phyloP scores from a whole-genome alignment of 2,113 vertebrate species.

The Chascanopsetta lugubris region DNA sequence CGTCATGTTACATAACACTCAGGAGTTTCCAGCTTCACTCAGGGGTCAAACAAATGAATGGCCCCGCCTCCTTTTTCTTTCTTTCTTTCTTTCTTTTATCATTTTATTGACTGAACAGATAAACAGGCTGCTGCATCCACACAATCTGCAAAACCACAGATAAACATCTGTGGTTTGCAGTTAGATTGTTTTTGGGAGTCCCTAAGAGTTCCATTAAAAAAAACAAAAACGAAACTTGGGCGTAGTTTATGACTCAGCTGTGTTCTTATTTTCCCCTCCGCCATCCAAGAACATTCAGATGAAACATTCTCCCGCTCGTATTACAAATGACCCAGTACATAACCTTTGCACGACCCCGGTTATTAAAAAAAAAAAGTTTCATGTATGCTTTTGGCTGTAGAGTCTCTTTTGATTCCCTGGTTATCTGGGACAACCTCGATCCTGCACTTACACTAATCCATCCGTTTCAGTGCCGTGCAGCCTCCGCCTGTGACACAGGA shows the following conservation, averaged over 20 bases:
- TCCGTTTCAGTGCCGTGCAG: constrained; percentile 52
- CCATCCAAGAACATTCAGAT: constrained; percentile 5
- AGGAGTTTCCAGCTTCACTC: neutral
- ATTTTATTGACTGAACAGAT: neutral
- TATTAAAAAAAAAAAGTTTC: constrained; percentile 51
- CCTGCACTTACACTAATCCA: constrained; percentile 70
- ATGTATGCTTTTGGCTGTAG: constrained; percentile 41
- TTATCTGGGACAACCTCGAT: constrained; percentile 74
- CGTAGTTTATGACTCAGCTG: neutral
- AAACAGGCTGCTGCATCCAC: neutral
- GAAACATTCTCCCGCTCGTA: constrained; percentile 1
- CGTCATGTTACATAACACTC: neutral
- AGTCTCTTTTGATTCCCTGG: constrained; percentile 47
- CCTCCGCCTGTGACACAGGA: constrained; percentile 52
- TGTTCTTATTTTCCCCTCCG: constrained; percentile 4
- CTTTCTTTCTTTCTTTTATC: no score
- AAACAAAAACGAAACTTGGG: neutral
- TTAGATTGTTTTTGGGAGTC: no score
- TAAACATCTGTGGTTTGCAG: neutral
- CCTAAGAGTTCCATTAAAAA: neutral
- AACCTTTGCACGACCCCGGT: constrained; percentile 23
- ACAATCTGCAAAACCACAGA: neutral
- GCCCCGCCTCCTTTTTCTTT: no score
- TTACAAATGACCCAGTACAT: neutral
- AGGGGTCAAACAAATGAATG: neutral